Percentiles rank a stretch among this genome's conserved stretches.
These are phyloP conservation scores for Lepidurus apus DNA, from an alignment of 1,140 invertebrate genomes.

Conservation along the genomic window DNA sequence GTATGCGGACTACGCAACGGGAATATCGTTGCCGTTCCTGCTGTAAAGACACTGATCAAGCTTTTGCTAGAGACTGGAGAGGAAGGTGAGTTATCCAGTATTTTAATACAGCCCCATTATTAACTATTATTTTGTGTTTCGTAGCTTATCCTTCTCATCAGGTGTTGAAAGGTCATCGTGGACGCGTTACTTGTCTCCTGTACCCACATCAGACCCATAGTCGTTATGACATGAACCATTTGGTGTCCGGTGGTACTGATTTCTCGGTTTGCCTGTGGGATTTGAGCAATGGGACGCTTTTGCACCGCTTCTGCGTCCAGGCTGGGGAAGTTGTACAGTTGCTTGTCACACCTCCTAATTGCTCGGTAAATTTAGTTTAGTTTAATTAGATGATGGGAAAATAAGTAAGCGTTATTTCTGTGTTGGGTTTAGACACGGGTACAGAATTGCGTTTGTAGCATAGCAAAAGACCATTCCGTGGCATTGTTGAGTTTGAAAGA, in stretches of 20 bases:
- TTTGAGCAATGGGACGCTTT: constrained; percentile 75
- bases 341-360: constrained; percentile 40
- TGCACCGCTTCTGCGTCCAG: constrained; percentile 95
- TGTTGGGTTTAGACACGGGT: constrained; percentile 68
- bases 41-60: background rate
- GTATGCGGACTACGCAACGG: background rate
- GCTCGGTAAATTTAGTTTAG: constrained; percentile 36
- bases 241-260: constrained; percentile 94
- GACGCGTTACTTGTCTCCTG: constrained; percentile 87
- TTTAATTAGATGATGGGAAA: background rate
- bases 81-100: background rate
- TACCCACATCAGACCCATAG: constrained; percentile 88
- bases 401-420: background rate
- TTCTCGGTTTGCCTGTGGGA: constrained; percentile 98
- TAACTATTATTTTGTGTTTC: constrained; percentile 37
- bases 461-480: constrained; percentile 96
- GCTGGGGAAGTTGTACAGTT: constrained; percentile 60
- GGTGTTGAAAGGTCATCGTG: constrained; percentile 81
- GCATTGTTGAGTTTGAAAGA: constrained; percentile 88
- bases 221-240: constrained; percentile 85
- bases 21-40: background rate
- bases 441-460: constrained; percentile 90
- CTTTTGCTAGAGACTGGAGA: background rate
- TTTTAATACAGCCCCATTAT: background rate
- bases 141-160: constrained; percentile 86